These are phyloP conservation scores for Vespertilio murinus DNA, from an alignment of 2,797 vertebrate species.

Conservation along the genomic window DNA sequence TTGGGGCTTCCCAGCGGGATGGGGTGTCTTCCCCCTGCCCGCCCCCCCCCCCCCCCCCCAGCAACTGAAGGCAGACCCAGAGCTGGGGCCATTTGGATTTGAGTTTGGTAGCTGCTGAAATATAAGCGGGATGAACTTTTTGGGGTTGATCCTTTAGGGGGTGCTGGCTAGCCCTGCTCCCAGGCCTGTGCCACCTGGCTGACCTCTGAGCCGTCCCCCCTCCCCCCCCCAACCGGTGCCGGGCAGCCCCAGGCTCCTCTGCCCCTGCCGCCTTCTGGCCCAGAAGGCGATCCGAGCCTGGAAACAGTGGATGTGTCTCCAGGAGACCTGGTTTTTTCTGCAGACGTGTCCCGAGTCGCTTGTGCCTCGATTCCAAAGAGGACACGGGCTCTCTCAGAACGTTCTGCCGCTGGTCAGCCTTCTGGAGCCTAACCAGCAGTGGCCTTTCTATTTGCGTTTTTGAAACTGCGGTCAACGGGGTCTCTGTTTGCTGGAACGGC, in stretches of 20 bases:
- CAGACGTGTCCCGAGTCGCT: no score
- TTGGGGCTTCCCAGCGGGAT: neutral
- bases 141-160: neutral
- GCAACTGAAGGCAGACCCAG: neutral
- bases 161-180: fast-evolving
- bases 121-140: neutral
- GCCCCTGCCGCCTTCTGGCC: fast-evolving
- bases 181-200: fast-evolving
- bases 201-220: no score
- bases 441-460: neutral
- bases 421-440: fast-evolving
- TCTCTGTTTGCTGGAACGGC: neutral
- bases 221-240: no score
- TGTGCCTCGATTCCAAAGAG: fast-evolving
- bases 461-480: neutral
- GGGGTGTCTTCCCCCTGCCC: no score
- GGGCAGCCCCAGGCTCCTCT: fast-evolving
- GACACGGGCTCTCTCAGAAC: neutral
- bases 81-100: neutral
- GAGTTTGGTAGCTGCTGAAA: no score
- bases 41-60: no score
- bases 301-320: neutral
- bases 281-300: neutral
- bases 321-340: neutral
- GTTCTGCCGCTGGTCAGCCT: neutral